A percentile compares a stretch with the other conserved stretches of the same genome.
These are phyloP conservation scores for Neoniphon sammara DNA, from an alignment of 2,797 vertebrate genomes.

Conservation along the genomic window DNA sequence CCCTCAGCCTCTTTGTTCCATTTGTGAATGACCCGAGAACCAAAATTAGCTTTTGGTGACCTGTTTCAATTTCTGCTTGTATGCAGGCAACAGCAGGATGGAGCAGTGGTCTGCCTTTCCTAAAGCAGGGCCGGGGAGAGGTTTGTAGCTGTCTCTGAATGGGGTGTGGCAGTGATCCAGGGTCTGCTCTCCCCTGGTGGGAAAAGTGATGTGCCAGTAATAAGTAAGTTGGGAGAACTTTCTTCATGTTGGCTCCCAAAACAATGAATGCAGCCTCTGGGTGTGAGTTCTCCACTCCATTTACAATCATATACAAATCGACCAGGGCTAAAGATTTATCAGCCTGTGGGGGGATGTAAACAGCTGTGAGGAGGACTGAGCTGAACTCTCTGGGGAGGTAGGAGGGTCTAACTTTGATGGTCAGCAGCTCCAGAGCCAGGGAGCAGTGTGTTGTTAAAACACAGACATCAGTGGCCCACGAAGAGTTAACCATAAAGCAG, in stretches of 20 bases:
- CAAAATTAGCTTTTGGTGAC: no score
- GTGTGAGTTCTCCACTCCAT: slow-evolving; percentile 9
- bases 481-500: slow-evolving; percentile 30
- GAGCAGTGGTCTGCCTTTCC: slow-evolving; percentile 1
- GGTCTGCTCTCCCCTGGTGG: no score
- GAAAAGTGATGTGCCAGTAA: no score
- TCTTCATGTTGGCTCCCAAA: neutral
- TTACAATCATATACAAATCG: slow-evolving; percentile 3
- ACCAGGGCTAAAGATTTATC: slow-evolving; percentile 12
- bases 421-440: slow-evolving; percentile 6
- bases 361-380: slow-evolving; percentile 14
- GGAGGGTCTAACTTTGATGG: slow-evolving; percentile 9
- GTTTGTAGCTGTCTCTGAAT: no score
- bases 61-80: slow-evolving; percentile 13
- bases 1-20: slow-evolving; percentile 3
- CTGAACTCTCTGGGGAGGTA: slow-evolving; percentile 19
- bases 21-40: neutral
- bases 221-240: no score
- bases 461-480: slow-evolving; percentile 27
- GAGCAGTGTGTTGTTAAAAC: slow-evolving; percentile 1
- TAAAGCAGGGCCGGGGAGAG: no score
- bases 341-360: slow-evolving; percentile 16
- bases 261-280: slow-evolving; percentile 22
- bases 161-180: no score
- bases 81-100: neutral